Evolutionary conservation across 2,797 vertebrate species (phyloP).

Genomic region (Lithobates pipiens): DNA sequence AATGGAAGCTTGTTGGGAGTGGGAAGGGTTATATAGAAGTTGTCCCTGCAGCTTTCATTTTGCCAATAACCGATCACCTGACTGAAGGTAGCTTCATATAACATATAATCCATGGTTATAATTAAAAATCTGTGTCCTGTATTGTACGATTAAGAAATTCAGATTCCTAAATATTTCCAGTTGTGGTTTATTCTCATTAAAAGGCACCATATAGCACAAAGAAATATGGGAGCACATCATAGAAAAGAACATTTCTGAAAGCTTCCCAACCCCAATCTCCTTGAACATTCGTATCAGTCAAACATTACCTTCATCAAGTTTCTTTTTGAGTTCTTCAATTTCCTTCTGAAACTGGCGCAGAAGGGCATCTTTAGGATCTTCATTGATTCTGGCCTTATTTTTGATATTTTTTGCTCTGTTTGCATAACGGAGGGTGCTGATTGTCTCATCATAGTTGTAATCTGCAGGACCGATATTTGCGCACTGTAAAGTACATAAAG

Average conservation of each 20-base stretch:
- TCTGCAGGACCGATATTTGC: slow-evolving; percentile 98
- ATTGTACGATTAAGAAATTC: too few species aligned
- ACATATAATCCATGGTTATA: too few species aligned
- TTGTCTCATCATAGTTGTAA: slow-evolving; percentile 98
- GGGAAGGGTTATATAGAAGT: too few species aligned
- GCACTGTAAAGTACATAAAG: slow-evolving; percentile 77
- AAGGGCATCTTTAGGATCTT: slow-evolving; percentile 96
- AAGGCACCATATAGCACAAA: neutral
- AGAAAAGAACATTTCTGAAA: neutral
- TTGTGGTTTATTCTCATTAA: too few species aligned
- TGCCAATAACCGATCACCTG: too few species aligned
- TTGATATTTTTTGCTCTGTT: slow-evolving; percentile 99
- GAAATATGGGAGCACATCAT: neutral
- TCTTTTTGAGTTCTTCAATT: slow-evolving; percentile 97
- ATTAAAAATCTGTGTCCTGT: too few species aligned
- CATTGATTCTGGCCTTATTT: slow-evolving; percentile 98
- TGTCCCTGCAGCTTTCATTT: too few species aligned
- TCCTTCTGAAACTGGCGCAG: slow-evolving; percentile 97
- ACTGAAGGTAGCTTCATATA: too few species aligned
- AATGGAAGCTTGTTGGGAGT: too few species aligned
- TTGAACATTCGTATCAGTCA: neutral
- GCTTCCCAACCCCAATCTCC: neutral
- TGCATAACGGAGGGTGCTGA: slow-evolving; percentile 95
- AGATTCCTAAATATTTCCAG: too few species aligned
- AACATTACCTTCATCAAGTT: slow-evolving; percentile 90